Evolutionary conservation across 1,140 invertebrate genomes (phyloP), one percentile per base, ranked within the genome.

Genomic region (Drosophila dunni): DNA sequence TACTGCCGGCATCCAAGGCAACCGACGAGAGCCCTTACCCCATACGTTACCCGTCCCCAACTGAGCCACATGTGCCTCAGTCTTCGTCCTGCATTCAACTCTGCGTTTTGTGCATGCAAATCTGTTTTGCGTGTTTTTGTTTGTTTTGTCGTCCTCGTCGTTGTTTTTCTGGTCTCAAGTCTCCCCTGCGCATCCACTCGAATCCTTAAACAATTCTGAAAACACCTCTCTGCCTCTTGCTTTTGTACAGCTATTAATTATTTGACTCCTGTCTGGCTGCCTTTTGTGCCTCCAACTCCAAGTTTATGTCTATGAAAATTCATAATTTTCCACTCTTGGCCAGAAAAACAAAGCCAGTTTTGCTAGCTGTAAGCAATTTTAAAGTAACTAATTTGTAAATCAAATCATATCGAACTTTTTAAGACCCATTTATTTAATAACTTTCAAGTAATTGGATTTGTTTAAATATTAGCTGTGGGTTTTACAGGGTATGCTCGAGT

Each of bases 181-280:
- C 44, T 57, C 64, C 15, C 58, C n/a, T 68, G 64, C 17, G 17
- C 17, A 20, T 20, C 17, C 17, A 20, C 33, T 13, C 36, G 0
- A 8, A 13, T 34, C 20, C 20, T 13, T 15, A n/a, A 29, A 10
- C n/a, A 11, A 29, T 29, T 29, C 7, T 53, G 33, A 24, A 6
- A n/a, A n/a, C 48, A 24, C 33, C 58, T 42, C 58, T 42, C 20
- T 51, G 60, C 20, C 50, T 10, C 11, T 11, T 46, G 29, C 57
- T 34, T 34, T 56, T 46, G 53, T 65, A 36, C 63, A 68, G 69
- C 79, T 77, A 88, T 88, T 88, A 88, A 88, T 88, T 88, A 88
- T 88, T 83, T 88, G 78, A 85, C 82, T 85, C 82, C 82, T 81
- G 82, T 85, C 81, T 85, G 81, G 81, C 68, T 75, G 81, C 66